phyloP scores from a whole-genome alignment of 2,888 invertebrate species.

The Agrenia bidenticulata region DNA sequence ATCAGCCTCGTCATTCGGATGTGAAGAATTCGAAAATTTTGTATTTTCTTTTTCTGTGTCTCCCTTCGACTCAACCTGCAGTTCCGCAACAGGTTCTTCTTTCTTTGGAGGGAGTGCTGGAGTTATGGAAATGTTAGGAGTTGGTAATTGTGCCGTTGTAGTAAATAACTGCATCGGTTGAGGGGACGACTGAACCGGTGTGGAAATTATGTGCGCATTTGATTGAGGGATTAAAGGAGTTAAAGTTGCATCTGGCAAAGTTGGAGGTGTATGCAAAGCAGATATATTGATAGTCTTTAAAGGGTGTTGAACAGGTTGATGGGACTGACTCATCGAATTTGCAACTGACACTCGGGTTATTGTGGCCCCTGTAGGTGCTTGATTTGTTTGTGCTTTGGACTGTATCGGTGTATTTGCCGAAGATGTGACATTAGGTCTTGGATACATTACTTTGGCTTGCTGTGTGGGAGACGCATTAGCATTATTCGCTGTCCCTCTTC shows the following conservation, averaged over 20 bases:
- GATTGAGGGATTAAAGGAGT: constrained; percentile 50
- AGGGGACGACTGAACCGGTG: constrained; percentile 25
- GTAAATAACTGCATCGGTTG: constrained; percentile 44
- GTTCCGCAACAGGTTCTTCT: constrained; percentile 31
- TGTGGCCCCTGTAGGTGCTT: constrained; percentile 32
- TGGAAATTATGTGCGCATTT: constrained; percentile 26
- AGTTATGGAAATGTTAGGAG: constrained; percentile 52
- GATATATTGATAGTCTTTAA: constrained; percentile 52
- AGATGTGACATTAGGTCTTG: constrained; percentile 32
- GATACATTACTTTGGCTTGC: constrained; percentile 34
- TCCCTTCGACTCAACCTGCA: background rate
- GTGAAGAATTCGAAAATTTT: constrained; percentile 27
- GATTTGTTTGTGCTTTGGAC: constrained; percentile 28
- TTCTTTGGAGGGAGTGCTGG: constrained; percentile 49
- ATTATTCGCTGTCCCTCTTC: constrained; percentile 27
- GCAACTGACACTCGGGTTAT: constrained; percentile 29
- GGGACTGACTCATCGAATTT: background rate
- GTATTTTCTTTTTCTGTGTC: constrained; percentile 52
- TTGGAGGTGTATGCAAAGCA: constrained; percentile 48
- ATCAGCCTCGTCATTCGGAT: constrained; percentile 37
- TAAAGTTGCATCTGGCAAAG: constrained; percentile 51
- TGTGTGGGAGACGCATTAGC: constrained; percentile 27
- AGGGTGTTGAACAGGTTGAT: constrained; percentile 35
- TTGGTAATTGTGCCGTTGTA: constrained; percentile 48
- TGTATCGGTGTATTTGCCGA: constrained; percentile 17